Conservation (phyloP, 2,113 vertebrate genomes). For the Crotalus horridus region DNA sequence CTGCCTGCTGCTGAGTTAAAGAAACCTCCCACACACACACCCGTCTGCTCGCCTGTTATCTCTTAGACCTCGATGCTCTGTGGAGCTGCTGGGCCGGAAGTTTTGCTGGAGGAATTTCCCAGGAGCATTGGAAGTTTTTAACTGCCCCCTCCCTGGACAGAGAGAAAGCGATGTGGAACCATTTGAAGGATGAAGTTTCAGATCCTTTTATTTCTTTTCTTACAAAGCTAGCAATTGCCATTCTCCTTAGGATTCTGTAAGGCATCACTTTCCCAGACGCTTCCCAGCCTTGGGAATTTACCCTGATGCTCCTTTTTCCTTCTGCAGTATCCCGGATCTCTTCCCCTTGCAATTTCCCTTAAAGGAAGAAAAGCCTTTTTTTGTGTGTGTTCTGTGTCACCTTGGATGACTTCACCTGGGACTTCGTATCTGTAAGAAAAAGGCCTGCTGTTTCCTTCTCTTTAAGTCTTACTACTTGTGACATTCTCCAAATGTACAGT, state of each 20-base stretch:
- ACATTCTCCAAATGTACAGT: not conserved
- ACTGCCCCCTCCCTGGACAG: not conserved
- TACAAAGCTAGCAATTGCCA: not conserved
- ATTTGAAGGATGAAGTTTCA: not conserved
- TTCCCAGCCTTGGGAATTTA: not conserved
- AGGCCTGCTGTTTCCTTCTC: not conserved
- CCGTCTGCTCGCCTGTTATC: accelerated
- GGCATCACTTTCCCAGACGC: not conserved
- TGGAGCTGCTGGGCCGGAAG: no score
- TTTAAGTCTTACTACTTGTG: not conserved
- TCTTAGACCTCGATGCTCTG: not conserved
- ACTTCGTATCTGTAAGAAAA: not conserved
- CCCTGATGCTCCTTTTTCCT: not conserved
- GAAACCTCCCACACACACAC: no score
- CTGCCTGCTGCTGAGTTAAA: not conserved
- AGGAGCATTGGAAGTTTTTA: not conserved
- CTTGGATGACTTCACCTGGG: not conserved
- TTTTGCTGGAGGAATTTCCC: not conserved
- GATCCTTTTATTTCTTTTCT: not conserved
- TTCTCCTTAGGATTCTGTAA: not conserved
- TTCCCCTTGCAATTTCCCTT: not conserved
- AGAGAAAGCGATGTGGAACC: not conserved
- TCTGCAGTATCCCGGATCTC: no score
- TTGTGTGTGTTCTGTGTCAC: not conserved
- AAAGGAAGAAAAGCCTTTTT: not conserved